Evolutionary conservation across 2,113 vertebrate genomes (phyloP).

Genomic region (Smithornis capensis): DNA sequence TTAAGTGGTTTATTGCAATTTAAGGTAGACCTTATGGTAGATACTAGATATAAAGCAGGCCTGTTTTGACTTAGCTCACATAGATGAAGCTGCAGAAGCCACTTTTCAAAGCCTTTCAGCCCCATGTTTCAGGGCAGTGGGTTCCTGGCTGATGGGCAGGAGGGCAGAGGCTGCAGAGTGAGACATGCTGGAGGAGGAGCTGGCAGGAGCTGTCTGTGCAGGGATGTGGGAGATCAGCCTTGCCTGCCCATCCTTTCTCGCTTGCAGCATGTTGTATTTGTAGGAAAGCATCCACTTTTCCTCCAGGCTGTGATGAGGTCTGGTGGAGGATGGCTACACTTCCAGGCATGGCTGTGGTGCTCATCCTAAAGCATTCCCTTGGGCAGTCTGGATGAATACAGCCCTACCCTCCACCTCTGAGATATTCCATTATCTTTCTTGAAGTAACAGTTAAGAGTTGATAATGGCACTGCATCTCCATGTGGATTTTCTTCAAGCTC

Average conservation of each 20-base stretch:
- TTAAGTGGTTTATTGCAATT: background rate
- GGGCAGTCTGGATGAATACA: background rate
- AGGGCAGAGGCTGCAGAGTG: background rate
- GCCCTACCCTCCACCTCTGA: background rate
- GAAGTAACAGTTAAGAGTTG: background rate
- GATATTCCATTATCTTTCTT: background rate
- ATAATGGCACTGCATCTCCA: background rate
- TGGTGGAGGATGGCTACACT: background rate
- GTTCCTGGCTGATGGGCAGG: background rate
- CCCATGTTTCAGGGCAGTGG: background rate
- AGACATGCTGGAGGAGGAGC: background rate
- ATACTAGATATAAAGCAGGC: background rate
- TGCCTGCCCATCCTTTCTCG: background rate
- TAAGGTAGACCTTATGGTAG: background rate
- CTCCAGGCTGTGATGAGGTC: background rate
- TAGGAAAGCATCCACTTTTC: background rate
- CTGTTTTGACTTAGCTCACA: background rate
- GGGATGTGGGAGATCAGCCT: background rate
- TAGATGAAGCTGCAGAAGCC: background rate
- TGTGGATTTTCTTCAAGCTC: background rate
- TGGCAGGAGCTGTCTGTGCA: background rate
- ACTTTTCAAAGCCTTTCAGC: background rate
- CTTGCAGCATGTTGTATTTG: accelerated
- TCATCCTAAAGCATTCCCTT: background rate
- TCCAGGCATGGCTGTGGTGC: background rate